These are phyloP conservation scores for Ascaphus truei DNA, from an alignment of 2,113 vertebrate genomes.

Conservation along the genomic window DNA sequence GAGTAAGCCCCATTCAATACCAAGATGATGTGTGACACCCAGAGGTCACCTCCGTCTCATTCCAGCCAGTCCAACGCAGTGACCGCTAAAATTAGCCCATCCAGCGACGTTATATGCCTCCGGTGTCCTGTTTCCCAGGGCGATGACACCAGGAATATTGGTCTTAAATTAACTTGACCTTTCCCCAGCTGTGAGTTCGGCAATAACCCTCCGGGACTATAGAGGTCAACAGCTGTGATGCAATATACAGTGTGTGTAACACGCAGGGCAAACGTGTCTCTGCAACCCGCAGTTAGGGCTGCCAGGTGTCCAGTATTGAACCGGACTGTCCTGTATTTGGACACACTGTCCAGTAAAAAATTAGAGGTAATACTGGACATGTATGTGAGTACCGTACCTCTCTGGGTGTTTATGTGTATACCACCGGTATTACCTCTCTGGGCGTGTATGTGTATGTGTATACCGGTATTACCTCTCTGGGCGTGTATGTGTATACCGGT, in stretches of 20 bases:
- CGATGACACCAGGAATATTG: slow-evolving; percentile 40
- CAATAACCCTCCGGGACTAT: background rate
- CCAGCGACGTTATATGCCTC: slow-evolving; percentile 39
- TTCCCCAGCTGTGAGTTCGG: slow-evolving; percentile 24
- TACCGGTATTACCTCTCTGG: no score
- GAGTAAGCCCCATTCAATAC: background rate
- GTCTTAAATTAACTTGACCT: slow-evolving; percentile 43
- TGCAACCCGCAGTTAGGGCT: no score
- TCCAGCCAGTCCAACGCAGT: slow-evolving; percentile 39
- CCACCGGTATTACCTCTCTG: no score
- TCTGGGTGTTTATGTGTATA: no score
- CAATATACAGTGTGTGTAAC: background rate
- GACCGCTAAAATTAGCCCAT: slow-evolving; percentile 61
- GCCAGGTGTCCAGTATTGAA: no score
- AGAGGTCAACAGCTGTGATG: background rate
- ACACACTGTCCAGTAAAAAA: no score
- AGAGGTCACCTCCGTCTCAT: slow-evolving; percentile 8
- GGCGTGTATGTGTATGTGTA: no score
- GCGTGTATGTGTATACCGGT: no score
- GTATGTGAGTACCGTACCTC: no score
- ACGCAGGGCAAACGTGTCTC: no score
- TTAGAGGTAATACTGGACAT: no score
- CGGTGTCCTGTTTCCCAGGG: slow-evolving; percentile 54
- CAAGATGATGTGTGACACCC: background rate
- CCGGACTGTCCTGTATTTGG: no score